phyloP scores from a whole-genome alignment of 2,888 invertebrate species.

The Lumbricus terrestris region DNA sequence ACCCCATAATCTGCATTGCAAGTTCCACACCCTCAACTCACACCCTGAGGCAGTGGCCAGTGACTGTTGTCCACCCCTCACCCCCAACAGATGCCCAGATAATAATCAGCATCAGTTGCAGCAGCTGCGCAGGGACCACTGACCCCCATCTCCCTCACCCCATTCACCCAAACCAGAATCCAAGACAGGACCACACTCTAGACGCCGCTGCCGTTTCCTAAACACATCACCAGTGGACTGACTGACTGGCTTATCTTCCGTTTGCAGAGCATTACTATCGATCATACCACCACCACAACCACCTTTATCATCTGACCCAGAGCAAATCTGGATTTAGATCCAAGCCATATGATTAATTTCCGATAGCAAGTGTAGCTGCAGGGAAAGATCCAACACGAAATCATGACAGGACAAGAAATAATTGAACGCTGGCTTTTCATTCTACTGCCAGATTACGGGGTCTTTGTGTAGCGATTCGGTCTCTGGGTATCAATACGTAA shows the following conservation, averaged over 20 bases:
- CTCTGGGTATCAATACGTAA: not conserved
- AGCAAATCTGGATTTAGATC: not conserved
- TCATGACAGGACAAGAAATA: not conserved
- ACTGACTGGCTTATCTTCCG: not conserved
- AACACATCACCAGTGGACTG: not conserved
- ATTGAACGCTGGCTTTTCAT: not conserved
- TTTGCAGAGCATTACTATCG: not conserved
- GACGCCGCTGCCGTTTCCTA: not conserved
- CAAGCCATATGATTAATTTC: not conserved
- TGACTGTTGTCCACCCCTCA: too few relatives aligned
- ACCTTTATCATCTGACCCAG: not conserved
- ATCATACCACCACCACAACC: not conserved
- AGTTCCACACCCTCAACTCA: not conserved
- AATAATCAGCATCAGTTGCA: not conserved
- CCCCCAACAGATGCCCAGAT: not conserved
- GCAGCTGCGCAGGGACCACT: not conserved
- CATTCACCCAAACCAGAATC: not conserved
- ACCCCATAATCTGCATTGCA: not conserved
- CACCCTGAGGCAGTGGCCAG: not conserved
- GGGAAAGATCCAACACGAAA: not conserved
- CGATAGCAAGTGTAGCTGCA: not conserved
- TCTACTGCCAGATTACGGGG: not conserved
- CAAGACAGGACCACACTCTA: not conserved
- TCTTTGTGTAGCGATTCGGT: not conserved
- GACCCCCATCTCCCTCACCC: not conserved